A percentile compares a stretch with the other conserved stretches of the same genome.
These are phyloP conservation scores for Oryctes rhinoceros DNA, from an alignment of 1,140 invertebrate genomes.

Conservation along the genomic window DNA sequence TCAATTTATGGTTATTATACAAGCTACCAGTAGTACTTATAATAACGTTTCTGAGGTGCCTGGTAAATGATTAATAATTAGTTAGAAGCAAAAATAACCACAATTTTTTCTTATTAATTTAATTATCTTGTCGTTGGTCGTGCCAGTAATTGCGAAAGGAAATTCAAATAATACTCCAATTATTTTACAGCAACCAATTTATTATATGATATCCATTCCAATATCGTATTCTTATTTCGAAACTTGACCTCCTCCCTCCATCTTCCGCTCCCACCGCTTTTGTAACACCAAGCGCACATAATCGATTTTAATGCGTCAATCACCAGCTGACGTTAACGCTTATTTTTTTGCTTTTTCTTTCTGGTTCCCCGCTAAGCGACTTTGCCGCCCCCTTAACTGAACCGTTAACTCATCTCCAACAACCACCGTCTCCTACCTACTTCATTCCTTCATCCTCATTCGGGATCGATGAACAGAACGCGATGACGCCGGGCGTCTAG, in stretches of 20 bases:
- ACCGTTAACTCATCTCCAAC: too few species aligned
- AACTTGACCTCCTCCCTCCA: background rate
- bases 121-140: too few species aligned
- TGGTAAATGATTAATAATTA: too few species aligned
- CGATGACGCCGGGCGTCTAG: slow-evolving; percentile 6
- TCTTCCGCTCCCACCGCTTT: background rate
- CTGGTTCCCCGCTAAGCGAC: background rate
- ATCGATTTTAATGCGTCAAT: slow-evolving; percentile 18
- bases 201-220: background rate
- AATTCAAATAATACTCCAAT: too few species aligned
- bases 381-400: background rate
- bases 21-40: too few species aligned
- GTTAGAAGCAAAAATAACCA: too few species aligned
- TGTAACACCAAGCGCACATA: background rate
- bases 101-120: too few species aligned
- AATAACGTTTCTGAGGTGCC: too few species aligned
- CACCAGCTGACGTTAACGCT: slow-evolving; percentile 17
- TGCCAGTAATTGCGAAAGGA: too few species aligned
- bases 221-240: background rate
- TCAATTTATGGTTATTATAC: too few species aligned
- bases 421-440: background rate
- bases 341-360: slow-evolving; percentile 14
- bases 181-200: too few species aligned
- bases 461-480: background rate
- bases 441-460: background rate